phyloP scores from a whole-genome alignment of 2,888 invertebrate species.

The Tenthredo mesomela region DNA sequence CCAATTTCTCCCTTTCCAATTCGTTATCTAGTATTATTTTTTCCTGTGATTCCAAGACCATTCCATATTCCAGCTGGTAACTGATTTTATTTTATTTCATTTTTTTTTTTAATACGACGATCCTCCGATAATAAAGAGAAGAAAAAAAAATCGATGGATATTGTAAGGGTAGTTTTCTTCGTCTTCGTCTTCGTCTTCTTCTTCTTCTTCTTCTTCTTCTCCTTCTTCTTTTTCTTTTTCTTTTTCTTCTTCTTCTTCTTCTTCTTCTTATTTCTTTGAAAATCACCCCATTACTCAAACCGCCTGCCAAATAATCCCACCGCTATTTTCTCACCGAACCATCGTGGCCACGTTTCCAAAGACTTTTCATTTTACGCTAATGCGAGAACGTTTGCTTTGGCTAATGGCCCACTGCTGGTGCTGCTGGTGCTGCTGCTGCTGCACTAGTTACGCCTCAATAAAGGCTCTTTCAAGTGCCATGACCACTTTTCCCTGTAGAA shows the following conservation, averaged over 20 bases:
- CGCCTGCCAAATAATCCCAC: neutral
- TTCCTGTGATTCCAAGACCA: conserved; percentile 78
- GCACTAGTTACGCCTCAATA: conserved; percentile 30
- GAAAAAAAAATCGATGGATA: neutral
- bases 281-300: conserved; percentile 16
- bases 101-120: neutral
- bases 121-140: neutral
- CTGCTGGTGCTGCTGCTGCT: neutral
- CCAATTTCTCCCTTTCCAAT: conserved; percentile 19
- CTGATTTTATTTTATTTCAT: neutral
- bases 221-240: neutral
- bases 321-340: neutral
- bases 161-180: too few relatives aligned
- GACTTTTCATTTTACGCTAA: conserved; percentile 41
- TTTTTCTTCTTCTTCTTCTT: neutral
- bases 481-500: neutral
- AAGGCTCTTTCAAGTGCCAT: neutral
- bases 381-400: conserved; percentile 22
- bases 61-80: conserved; percentile 70
- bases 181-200: neutral
- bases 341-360: neutral
- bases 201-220: neutral
- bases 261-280: neutral
- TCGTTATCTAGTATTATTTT: conserved; percentile 70
- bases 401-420: neutral